Evolutionary conservation across 2,797 vertebrate genomes (phyloP), one percentile per base, ranked within the genome.

Genomic region (Cirrhinus mrigala): DNA sequence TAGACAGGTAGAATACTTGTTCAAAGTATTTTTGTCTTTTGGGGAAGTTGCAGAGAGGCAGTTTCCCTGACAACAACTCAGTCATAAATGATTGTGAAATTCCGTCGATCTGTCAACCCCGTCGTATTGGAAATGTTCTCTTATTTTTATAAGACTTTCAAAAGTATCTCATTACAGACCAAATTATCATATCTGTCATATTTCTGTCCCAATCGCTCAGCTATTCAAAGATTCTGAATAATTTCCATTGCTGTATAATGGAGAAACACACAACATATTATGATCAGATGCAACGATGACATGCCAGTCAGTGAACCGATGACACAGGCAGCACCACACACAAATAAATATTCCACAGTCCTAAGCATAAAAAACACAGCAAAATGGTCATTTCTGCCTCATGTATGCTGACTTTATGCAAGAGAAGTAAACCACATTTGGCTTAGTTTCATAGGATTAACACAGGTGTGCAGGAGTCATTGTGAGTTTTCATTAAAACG

Each of bases 401-500:
- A 2, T 44, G 7, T 70, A 44, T 22, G 4, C 18, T 44, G 29
- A 56, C 37, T 46, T 24, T 24, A 40, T 46, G 37, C 14, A 44
- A 62, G 22, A 44, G 56, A 46, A 79, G 56, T 18, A 24, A 64
- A 48, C n/a, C 4, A 5, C n/a, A 79, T 48, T 79, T 79, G 58
- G 58, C 58, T 66, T 44, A 22, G 66, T 66, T 27, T 79, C 80
- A 44, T 66, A 24, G 70, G 66, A 82, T 81, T 69, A 76, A 64
- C 56, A 79, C 74, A 87, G 87, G 85, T 60, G 74, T 77, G 60
- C 81, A 44, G 71, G 82, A 79, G 62, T 48, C 52, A 75, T 79
- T 71, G 68, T 76, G 81, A 91, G 89, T 90, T 93, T 92, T 94
- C 93, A 95, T 95, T 94, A 94, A 89, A 94, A 91, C 79, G 79